These are phyloP conservation scores for Rhegmatorhina hoffmannsi DNA, from an alignment of 2,113 vertebrate species.

Conservation along the genomic window DNA sequence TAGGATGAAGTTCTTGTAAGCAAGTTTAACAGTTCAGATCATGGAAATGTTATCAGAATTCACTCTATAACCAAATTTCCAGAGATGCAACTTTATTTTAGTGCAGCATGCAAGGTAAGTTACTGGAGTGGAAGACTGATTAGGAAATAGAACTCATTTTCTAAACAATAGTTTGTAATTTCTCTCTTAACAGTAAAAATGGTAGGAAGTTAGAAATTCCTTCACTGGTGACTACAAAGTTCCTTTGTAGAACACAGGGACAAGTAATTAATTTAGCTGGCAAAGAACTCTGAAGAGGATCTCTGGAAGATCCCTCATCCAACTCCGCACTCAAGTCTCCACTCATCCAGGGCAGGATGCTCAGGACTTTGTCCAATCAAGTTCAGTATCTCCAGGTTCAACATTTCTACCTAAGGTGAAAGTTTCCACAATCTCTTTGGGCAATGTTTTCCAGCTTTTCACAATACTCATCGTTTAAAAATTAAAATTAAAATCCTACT, in stretches of 20 bases:
- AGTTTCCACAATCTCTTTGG: background rate
- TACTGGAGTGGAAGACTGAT: background rate
- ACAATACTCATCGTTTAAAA: background rate
- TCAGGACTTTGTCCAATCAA: background rate
- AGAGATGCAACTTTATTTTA: background rate
- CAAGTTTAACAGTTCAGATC: background rate
- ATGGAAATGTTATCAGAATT: background rate
- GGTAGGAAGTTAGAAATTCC: background rate
- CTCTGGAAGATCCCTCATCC: background rate
- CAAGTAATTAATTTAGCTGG: background rate
- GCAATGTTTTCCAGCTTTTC: background rate
- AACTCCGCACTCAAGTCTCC: fast-evolving
- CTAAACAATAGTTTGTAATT: background rate
- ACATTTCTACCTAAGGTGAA: background rate
- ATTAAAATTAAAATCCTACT: background rate
- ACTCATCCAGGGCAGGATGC: background rate
- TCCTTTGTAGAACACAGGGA: background rate
- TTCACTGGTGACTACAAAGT: background rate
- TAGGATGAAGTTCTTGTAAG: background rate
- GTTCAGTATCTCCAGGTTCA: background rate
- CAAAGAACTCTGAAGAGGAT: background rate
- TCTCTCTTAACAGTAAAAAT: background rate
- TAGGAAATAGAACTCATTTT: background rate
- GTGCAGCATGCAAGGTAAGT: background rate
- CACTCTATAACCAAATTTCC: background rate